Base-by-base conservation (phyloP, 2,113 vertebrate genomes). In the Syngnathus scovelli region DNA sequence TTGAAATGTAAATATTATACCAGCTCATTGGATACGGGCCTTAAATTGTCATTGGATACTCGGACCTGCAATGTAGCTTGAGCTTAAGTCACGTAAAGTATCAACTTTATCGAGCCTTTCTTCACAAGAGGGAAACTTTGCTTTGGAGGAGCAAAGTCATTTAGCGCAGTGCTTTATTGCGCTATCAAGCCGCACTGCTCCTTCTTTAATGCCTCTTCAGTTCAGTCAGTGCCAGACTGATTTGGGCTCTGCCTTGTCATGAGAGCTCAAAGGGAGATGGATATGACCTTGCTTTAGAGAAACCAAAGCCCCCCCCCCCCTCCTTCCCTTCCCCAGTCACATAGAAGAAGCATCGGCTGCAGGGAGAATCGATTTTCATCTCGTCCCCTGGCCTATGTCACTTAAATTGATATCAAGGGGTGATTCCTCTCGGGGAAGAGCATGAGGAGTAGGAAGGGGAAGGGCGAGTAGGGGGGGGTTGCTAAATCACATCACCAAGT, bases 351-450 rank as follows among this genome's bases (percentile, higher is more conserved):
- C 61, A 43, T n/a, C 67, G 65, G 41, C 77, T 69, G 68, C 81
- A 79, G 71, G 77, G 78, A 76, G 82, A 89, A 91, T 90, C 82
- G 84, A 91, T 91, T 89, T 88, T 86, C 81, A 88, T 89, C 81
- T 83, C 74, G n/a, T 66, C 72, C 77, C 74, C 77, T 36, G 70
- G 80, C 86, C 74, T 78, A 82, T 85, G 69, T 75, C 72, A 68
- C 83, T 64, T 73, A 71, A 86, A 89, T 86, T 86, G 85, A 87
- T 89, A 87, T 83, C 69, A 79, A 78, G 79, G 55, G 85, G 79
- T 83, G 81, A 85, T 86, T 85, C 86, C 73, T 79, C 80, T 69
- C 80, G 61, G 64, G 58, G 70, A 63, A 76, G 23, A 58, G 39
- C 2, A 43, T 44, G 58, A 44, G 52, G 74, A 61, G 71, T 52